These are phyloP conservation scores for Fragum whitleyi DNA, from an alignment of 2,888 invertebrate species.

Conservation along the genomic window DNA sequence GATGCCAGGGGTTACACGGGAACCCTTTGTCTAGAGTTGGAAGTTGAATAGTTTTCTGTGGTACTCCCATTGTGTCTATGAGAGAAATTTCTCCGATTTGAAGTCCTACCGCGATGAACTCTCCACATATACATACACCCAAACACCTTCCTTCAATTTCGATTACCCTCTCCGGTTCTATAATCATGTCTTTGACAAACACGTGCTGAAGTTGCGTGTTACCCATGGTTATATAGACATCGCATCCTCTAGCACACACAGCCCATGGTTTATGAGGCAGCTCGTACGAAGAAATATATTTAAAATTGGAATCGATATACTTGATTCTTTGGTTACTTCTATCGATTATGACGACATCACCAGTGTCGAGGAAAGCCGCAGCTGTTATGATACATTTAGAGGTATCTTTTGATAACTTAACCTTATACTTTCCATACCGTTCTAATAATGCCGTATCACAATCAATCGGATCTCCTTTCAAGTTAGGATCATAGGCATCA, in stretches of 20 bases:
- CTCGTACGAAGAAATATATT: slow-evolving; percentile 51
- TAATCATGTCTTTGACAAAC: slow-evolving; percentile 51
- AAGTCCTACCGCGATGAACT: slow-evolving; percentile 48
- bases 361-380: slow-evolving; percentile 48
- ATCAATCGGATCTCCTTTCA: slow-evolving; percentile 9
- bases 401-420: slow-evolving; percentile 41
- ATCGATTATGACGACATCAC: slow-evolving; percentile 52
- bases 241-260: slow-evolving; percentile 48
- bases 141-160: slow-evolving; percentile 55
- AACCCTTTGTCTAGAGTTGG: slow-evolving; percentile 35
- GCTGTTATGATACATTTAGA: slow-evolving; percentile 53
- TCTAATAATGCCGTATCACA: slow-evolving; percentile 6
- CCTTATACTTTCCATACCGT: slow-evolving; percentile 59
- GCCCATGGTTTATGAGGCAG: slow-evolving; percentile 54
- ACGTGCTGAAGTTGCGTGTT: slow-evolving; percentile 56
- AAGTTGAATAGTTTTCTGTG: slow-evolving; percentile 37
- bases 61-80: slow-evolving; percentile 38
- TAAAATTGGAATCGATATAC: slow-evolving; percentile 52
- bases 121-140: slow-evolving; percentile 44
- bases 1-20: slow-evolving; percentile 59
- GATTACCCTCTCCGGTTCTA: slow-evolving; percentile 40
- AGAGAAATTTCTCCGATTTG: slow-evolving; percentile 54
- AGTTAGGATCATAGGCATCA: background rate
- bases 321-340: slow-evolving; percentile 55
- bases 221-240: slow-evolving; percentile 58